Conservation (phyloP, 2,113 vertebrate species). For the Cephalopholis sonnerati region DNA sequence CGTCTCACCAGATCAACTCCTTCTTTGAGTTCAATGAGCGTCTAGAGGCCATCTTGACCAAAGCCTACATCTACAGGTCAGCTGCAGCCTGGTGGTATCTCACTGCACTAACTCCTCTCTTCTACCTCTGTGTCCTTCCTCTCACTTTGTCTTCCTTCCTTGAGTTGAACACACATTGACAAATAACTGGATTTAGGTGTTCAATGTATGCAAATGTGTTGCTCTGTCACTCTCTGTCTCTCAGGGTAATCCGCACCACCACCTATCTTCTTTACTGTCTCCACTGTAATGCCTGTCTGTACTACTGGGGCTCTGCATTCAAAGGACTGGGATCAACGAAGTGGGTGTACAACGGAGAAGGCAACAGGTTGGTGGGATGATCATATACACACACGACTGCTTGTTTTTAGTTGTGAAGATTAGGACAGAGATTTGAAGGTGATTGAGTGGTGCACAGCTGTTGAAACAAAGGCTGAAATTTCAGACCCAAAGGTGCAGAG, state of each 20-base stretch:
- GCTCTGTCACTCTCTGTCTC: neutral
- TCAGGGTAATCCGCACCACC: conserved; percentile 95
- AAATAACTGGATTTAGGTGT: neutral
- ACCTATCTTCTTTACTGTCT: conserved; percentile 94
- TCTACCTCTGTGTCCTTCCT: neutral
- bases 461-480: neutral
- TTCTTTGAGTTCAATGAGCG: conserved; percentile 98
- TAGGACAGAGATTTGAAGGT: neutral
- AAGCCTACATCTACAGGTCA: conserved; percentile 97
- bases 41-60: conserved; percentile 95
- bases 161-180: conserved; percentile 37
- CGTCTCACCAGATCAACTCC: conserved; percentile 88
- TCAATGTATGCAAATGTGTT: neutral
- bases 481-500: neutral
- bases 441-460: neutral
- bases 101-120: neutral
- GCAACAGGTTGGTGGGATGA: conserved; percentile 89
- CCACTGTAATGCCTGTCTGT: conserved; percentile 95
- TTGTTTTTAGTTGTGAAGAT: neutral
- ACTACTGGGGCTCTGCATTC: conserved; percentile 93
- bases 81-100: conserved; percentile 27
- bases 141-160: neutral
- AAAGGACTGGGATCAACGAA: conserved; percentile 90
- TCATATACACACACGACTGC: neutral
- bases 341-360: conserved; percentile 94